phyloP scores from a whole-genome alignment of 2,888 invertebrate species.

The Mylabris sibirica region DNA sequence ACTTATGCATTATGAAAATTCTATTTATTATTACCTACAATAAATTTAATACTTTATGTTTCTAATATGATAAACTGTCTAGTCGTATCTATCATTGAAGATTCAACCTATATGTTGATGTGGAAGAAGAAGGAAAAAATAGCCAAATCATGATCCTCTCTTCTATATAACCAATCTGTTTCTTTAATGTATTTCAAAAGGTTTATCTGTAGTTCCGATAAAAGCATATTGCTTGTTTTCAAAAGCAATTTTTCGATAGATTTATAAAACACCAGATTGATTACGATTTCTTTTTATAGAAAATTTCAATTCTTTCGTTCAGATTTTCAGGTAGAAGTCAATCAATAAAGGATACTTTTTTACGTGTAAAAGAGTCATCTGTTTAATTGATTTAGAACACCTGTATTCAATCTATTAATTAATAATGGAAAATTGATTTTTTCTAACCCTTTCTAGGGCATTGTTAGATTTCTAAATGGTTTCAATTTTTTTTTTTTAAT shows the following conservation, averaged over 20 bases:
- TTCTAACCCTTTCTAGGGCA: neutral
- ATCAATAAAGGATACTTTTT: conserved; percentile 36
- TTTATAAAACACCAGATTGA: neutral
- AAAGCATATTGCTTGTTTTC: neutral
- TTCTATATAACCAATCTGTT: conserved; percentile 2
- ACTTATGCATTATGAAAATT: neutral
- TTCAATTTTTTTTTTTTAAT: neutral
- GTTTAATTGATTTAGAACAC: conserved; percentile 40
- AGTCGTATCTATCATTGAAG: neutral
- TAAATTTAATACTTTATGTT: neutral
- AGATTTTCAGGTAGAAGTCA: conserved; percentile 39
- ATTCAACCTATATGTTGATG: neutral
- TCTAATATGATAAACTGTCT: neutral
- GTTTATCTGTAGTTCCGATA: conserved; percentile 5
- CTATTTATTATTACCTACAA: neutral
- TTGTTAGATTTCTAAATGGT: neutral
- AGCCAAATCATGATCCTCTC: neutral
- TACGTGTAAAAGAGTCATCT: conserved; percentile 32
- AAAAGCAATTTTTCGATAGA: neutral
- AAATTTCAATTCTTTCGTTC: neutral
- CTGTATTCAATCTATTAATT: conserved; percentile 26
- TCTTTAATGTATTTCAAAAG: neutral
- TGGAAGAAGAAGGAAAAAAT: neutral
- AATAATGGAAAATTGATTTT: neutral
- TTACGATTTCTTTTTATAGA: neutral